Base-by-base conservation (phyloP, 2,888 invertebrate species). In the Hydroisotoma schaefferi region DNA sequence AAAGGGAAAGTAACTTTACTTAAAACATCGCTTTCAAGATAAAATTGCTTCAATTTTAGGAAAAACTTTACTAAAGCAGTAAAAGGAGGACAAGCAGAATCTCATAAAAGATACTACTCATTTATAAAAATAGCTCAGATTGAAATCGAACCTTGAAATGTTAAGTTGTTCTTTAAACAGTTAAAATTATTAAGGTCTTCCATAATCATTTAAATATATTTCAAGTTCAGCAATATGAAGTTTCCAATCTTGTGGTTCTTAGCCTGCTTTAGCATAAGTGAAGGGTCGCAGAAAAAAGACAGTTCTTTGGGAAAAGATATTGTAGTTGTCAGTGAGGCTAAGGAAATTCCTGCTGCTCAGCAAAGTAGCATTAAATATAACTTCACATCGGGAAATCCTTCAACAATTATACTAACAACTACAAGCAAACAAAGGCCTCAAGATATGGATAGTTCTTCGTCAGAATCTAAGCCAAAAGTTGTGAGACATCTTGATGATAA, bases 111-210 rank as follows among this genome's bases (percentile, higher is more conserved):
- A 52, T 52, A 4, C 37, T n/a, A 28, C 52, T 33, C 28, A 33
- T 38, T 52, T n/a, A 22, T 46, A 5, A 52, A 37, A 25, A 4
- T 33, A 37, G 8, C 22, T 2, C 18, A 52, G 52, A 37, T 20
- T 52, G 5, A 37, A 52, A 29, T 18, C 12, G 37, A 52, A 52
- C 52, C 52, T 52, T 52, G 52, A 52, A 52, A 52, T 52, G 37
- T 33, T 27, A 49, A 29, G 18, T 49, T 49, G 6, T 43, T 18
- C 33, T 15, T 33, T 33, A 33, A 33, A 33, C 46, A 15, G 5
- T 18, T 10, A 40, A 40, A 20, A 40, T 4, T 10, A 15, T 40
- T 33, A 15, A 5, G 15, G 40, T 18, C 20, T 40, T 33, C n/a
- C 5, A 40, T 5, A 40, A 40, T 20, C n/a, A n/a, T 40, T 40